phyloP scores from a whole-genome alignment of 2,888 invertebrate species.

The Eilema griseolum region DNA sequence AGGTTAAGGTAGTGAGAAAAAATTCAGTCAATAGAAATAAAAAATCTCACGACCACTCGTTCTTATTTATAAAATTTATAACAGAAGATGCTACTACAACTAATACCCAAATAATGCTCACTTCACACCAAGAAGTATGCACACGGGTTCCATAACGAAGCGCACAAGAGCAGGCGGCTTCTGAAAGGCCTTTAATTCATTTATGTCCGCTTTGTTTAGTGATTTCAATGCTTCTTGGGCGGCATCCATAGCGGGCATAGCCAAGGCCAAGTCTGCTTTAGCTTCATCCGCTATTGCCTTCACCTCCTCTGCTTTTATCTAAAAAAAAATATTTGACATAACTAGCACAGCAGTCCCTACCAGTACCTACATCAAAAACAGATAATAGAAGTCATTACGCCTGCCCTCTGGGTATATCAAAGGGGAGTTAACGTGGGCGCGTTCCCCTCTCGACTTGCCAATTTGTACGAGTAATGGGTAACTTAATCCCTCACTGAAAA shows the following conservation, averaged over 20 bases:
- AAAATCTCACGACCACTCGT: too few relatives aligned
- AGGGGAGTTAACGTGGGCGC: too few relatives aligned
- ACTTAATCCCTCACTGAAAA: too few relatives aligned
- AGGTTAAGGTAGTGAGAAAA: too few relatives aligned
- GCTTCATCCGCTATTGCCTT: constrained; percentile 95
- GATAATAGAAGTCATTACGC: too few relatives aligned
- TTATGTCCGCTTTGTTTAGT: constrained; percentile 96
- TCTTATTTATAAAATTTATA: too few relatives aligned
- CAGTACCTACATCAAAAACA: too few relatives aligned
- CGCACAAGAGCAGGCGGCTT: constrained; percentile 95
- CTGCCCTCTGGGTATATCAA: too few relatives aligned
- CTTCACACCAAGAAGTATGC: constrained; percentile 94
- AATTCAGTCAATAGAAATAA: too few relatives aligned
- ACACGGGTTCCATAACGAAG: constrained; percentile 97
- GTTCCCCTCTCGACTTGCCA: too few relatives aligned
- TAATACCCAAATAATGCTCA: constrained; percentile 70
- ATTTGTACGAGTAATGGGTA: too few relatives aligned
- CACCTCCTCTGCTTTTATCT: constrained; percentile 94
- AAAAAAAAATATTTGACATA: neutral
- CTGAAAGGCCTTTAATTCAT: constrained; percentile 95
- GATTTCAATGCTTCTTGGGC: constrained; percentile 94
- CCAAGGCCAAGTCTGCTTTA: constrained; percentile 94
- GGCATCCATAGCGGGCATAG: constrained; percentile 94
- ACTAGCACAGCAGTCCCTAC: neutral
- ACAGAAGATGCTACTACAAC: too few relatives aligned